A percentile compares a stretch with the other conserved stretches of the same genome.
Evolutionary conservation across 2,888 invertebrate species (phyloP).

Genomic region (Byasa hedistus): DNA sequence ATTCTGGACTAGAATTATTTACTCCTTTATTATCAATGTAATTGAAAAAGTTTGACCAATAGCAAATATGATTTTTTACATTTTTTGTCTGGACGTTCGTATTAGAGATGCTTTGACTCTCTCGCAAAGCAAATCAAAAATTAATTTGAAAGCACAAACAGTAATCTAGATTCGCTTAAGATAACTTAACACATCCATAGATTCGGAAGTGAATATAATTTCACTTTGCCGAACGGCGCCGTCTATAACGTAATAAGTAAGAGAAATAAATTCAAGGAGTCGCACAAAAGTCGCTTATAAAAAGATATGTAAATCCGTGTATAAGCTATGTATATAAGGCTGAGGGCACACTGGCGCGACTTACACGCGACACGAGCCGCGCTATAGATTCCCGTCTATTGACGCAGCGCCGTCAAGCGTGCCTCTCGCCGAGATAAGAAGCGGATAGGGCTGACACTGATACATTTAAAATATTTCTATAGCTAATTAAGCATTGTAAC

Average conservation of each 20-base stretch:
- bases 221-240: constrained; percentile 19
- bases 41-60: too few species aligned
- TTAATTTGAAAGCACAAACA: too few species aligned
- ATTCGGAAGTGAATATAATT: constrained; percentile 14
- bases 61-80: too few species aligned
- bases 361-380: constrained; percentile 31
- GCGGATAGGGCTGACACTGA: constrained; percentile 50
- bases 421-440: constrained; percentile 62
- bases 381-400: constrained; percentile 56
- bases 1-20: too few species aligned
- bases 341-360: constrained; percentile 34
- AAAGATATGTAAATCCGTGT: constrained; percentile 31
- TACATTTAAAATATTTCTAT: constrained; percentile 3
- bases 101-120: too few species aligned
- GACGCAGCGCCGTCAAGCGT: constrained; percentile 67
- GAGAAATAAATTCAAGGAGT: constrained; percentile 30
- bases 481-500: background rate
- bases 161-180: too few species aligned
- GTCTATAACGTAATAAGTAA: constrained; percentile 28
- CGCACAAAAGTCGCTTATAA: constrained; percentile 30
- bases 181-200: background rate
- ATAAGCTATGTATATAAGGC: constrained; percentile 33
- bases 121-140: too few species aligned
- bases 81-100: too few species aligned
- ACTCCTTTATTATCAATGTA: too few species aligned